These are phyloP conservation scores for Drosophila recens DNA, from an alignment of 2,888 invertebrate species.

Conservation along the genomic window DNA sequence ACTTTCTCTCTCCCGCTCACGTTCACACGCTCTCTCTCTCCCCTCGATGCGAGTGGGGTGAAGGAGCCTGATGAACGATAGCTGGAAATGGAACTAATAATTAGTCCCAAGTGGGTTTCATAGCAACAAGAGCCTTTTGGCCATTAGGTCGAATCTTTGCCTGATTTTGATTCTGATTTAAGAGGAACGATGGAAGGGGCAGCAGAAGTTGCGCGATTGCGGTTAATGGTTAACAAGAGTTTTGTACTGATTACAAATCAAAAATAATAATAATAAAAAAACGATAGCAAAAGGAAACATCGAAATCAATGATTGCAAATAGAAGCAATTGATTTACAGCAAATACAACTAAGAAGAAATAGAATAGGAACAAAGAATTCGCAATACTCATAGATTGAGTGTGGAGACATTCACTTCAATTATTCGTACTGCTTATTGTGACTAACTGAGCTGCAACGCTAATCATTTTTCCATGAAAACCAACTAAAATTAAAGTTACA, in stretches of 20 bases:
- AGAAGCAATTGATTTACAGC: slow-evolving; percentile 9
- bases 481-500: not conserved
- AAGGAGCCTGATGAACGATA: slow-evolving; percentile 43
- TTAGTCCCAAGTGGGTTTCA: slow-evolving; percentile 78
- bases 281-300: slow-evolving; percentile 1
- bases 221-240: slow-evolving; percentile 58
- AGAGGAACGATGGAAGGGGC: not conserved
- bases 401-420: slow-evolving; percentile 4
- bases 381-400: not conserved
- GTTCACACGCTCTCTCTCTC: slow-evolving; percentile 1
- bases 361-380: not conserved
- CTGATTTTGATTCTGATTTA: slow-evolving; percentile 14
- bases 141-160: slow-evolving; percentile 45
- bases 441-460: slow-evolving; percentile 13
- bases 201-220: slow-evolving; percentile 27
- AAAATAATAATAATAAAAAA: slow-evolving; percentile 2
- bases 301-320: slow-evolving; percentile 22
- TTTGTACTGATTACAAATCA: slow-evolving; percentile 48
- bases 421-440: slow-evolving; percentile 20
- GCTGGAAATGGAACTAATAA: slow-evolving; percentile 62
- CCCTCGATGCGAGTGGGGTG: slow-evolving; percentile 2
- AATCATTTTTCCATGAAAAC: slow-evolving; percentile 11
- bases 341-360: not conserved
- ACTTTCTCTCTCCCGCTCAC: not conserved
- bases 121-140: slow-evolving; percentile 64